Percentiles rank a stretch among this genome's conserved stretches.
Evolutionary conservation across 2,888 invertebrate genomes (phyloP).

Genomic region (Coecobrya sp.): DNA sequence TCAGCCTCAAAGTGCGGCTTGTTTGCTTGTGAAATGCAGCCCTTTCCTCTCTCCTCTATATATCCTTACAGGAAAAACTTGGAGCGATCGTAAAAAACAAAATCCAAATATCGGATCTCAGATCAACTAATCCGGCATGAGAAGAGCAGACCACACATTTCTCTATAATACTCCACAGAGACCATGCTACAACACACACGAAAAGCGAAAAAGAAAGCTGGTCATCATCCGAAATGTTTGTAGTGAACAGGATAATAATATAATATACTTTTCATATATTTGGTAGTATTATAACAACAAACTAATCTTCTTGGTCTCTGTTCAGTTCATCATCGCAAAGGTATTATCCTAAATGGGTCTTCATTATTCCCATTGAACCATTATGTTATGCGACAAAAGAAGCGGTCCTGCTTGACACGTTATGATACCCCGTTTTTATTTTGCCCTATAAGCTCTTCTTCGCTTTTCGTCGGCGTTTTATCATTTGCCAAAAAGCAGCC

Average conservation of each 20-base stretch:
- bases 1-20: not conserved
- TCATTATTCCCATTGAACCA: constrained; percentile 50
- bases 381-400: constrained; percentile 49
- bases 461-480: constrained; percentile 19
- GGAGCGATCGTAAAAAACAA: constrained; percentile 21
- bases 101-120: constrained; percentile 69
- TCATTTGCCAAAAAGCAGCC: constrained; percentile 31
- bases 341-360: constrained; percentile 71
- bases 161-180: not conserved
- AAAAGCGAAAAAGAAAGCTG: constrained; percentile 10
- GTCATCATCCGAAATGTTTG: not conserved
- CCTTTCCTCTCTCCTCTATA: not conserved
- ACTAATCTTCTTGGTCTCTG: constrained; percentile 32
- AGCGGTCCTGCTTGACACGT: constrained; percentile 42
- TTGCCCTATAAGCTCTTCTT: not conserved
- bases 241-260: not conserved
- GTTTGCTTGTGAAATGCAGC: constrained; percentile 60
- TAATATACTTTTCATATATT: not conserved
- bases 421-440: constrained; percentile 62
- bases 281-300: not conserved
- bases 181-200: no score
- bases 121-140: constrained; percentile 77
- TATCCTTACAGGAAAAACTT: constrained; percentile 14
- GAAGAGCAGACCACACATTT: constrained; percentile 79
- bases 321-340: constrained; percentile 42